Evolutionary conservation across 2,888 invertebrate species (phyloP).

Genomic region (Eilema depressum): DNA sequence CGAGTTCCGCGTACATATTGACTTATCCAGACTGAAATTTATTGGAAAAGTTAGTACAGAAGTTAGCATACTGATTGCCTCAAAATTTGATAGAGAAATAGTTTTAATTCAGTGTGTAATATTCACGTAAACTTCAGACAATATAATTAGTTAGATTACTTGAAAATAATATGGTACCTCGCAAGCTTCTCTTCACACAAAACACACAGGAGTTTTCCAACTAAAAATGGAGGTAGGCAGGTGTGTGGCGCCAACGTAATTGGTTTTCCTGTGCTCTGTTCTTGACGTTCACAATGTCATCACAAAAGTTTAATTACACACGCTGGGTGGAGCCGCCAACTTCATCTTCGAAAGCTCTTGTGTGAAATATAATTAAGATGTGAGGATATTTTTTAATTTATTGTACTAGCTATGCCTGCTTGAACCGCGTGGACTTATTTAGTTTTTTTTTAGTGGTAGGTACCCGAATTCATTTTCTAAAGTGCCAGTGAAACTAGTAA

Average conservation of each 20-base stretch:
- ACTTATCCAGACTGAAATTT: too few species aligned
- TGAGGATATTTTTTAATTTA: too few species aligned
- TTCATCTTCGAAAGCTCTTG: not conserved
- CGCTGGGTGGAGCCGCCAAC: not conserved
- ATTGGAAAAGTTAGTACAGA: too few species aligned
- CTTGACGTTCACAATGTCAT: not conserved
- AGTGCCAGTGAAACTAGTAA: too few species aligned
- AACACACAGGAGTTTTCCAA: not conserved
- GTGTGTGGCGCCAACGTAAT: not conserved
- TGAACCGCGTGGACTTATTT: too few species aligned
- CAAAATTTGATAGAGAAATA: too few species aligned
- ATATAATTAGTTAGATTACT: not conserved
- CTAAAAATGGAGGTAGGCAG: not conserved
- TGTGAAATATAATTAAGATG: not conserved
- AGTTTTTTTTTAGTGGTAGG: too few species aligned
- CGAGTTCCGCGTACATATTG: too few species aligned
- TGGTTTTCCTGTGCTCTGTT: not conserved
- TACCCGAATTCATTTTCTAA: too few species aligned
- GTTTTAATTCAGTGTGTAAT: too few species aligned
- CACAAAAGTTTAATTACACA: slow-evolving; percentile 5
- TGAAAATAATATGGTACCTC: not conserved
- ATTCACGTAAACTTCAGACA: not conserved
- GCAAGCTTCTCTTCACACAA: not conserved
- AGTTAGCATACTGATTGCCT: too few species aligned
- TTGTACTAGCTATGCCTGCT: not conserved